These are phyloP conservation scores for Volucella inflata DNA, from an alignment of 2,888 invertebrate genomes.

Conservation along the genomic window DNA sequence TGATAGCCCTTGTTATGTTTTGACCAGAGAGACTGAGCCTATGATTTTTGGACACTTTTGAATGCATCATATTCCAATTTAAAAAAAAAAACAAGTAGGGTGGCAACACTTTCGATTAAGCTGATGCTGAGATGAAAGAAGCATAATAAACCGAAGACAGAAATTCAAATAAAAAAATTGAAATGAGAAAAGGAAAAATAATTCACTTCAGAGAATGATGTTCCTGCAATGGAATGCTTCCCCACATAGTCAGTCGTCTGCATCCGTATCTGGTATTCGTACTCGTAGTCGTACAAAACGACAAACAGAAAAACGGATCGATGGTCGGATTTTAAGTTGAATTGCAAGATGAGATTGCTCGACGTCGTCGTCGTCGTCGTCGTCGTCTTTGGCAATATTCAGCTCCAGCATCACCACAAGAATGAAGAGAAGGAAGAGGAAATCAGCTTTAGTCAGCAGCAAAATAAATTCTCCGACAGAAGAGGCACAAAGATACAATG, in stretches of 20 bases:
- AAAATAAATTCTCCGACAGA: constrained; percentile 64
- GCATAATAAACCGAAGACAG: constrained; percentile 18
- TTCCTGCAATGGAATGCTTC: constrained; percentile 62
- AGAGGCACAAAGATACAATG: constrained; percentile 15
- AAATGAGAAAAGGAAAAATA: background rate
- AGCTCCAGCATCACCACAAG: background rate
- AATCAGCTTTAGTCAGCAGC: constrained; percentile 68
- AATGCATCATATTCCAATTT: too few species aligned
- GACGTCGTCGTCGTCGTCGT: constrained; percentile 4
- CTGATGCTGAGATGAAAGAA: constrained; percentile 15
- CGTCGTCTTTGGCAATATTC: background rate
- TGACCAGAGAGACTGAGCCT: too few species aligned
- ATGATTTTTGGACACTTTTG: too few species aligned
- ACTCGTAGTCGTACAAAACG: constrained; percentile 40
- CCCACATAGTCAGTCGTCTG: too few species aligned
- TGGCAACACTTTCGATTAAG: background rate
- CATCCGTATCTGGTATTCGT: background rate
- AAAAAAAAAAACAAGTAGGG: too few species aligned
- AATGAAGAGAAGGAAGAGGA: constrained; percentile 9
- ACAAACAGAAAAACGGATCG: constrained; percentile 42
- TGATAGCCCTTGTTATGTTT: too few species aligned
- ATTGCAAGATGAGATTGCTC: constrained; percentile 2
- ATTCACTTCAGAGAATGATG: constrained; percentile 61
- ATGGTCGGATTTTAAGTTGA: background rate
- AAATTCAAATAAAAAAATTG: constrained; percentile 8